Conservation (phyloP, 2,797 vertebrate species). For the Tympanoctomys barrerae region DNA sequence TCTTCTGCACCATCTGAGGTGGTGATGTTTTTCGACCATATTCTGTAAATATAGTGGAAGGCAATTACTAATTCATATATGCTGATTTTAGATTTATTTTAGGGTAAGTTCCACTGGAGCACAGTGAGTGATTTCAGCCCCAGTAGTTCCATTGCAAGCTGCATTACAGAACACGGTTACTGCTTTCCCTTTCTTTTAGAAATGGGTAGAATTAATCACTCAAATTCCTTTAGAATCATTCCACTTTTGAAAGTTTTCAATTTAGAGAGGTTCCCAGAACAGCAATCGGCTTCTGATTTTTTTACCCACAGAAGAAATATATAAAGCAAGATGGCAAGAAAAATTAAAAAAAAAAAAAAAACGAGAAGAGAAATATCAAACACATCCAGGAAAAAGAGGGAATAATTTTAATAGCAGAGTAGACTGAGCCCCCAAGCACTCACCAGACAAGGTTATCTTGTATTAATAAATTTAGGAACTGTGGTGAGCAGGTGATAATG, state of each 20-base stretch:
- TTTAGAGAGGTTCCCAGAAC: neutral
- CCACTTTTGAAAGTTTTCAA: neutral
- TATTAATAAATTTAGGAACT: neutral
- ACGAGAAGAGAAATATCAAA: neutral
- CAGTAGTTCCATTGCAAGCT: neutral
- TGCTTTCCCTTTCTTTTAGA: neutral
- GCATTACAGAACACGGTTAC: neutral
- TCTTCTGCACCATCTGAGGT: neutral
- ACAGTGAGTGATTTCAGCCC: neutral
- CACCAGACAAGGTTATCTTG: neutral
- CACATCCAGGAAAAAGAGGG: neutral
- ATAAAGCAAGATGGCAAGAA: neutral
- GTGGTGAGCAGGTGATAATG: neutral
- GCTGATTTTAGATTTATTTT: neutral
- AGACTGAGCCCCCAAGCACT: neutral
- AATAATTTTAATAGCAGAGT: neutral
- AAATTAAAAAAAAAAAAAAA: neutral
- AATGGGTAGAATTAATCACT: neutral
- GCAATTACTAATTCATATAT: too few species aligned
- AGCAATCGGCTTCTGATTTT: neutral
- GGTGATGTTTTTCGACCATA: too few species aligned
- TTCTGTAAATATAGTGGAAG: neutral
- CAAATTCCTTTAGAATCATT: neutral
- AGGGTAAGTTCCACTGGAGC: neutral
- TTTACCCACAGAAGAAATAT: neutral